phyloP scores from a whole-genome alignment of 2,888 invertebrate species.

The Drosophila recens region DNA sequence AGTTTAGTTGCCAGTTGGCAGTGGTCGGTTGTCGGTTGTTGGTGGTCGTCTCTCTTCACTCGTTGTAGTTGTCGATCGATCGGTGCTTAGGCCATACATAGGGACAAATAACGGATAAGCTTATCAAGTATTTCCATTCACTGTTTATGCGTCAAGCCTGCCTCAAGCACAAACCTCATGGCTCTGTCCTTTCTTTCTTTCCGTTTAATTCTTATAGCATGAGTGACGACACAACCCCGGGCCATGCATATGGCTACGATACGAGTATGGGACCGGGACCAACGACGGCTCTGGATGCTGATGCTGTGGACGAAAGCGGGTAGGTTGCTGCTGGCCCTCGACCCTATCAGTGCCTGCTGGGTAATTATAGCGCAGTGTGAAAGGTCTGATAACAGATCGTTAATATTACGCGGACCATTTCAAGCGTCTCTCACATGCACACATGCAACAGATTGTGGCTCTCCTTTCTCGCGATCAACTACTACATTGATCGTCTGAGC shows the following conservation, averaged over 20 bases:
- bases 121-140: slow-evolving; percentile 6
- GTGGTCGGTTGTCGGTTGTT: slow-evolving; percentile 37
- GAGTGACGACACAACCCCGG: slow-evolving; percentile 62
- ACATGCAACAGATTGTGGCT: slow-evolving; percentile 18
- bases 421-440: slow-evolving; percentile 44
- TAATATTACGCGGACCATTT: slow-evolving; percentile 78
- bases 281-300: slow-evolving; percentile 37
- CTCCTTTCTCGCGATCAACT: background rate
- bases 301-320: slow-evolving; percentile 68
- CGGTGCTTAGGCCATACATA: slow-evolving; percentile 3
- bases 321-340: slow-evolving; percentile 62
- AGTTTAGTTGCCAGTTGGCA: slow-evolving; percentile 49
- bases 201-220: slow-evolving; percentile 54
- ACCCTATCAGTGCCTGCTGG: slow-evolving; percentile 61
- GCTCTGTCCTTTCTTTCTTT: slow-evolving; percentile 9
- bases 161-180: slow-evolving; percentile 32
- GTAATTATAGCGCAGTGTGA: slow-evolving; percentile 72
- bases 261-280: slow-evolving; percentile 20
- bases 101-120: slow-evolving; percentile 9
- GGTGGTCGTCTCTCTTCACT: slow-evolving; percentile 1
- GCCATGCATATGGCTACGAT: slow-evolving; percentile 38
- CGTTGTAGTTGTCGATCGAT: slow-evolving; percentile 1
- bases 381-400: slow-evolving; percentile 76
- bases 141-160: slow-evolving; percentile 20
- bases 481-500: background rate